Base-by-base conservation (phyloP, 2,113 vertebrate genomes). In the Atractosteus spatula region DNA sequence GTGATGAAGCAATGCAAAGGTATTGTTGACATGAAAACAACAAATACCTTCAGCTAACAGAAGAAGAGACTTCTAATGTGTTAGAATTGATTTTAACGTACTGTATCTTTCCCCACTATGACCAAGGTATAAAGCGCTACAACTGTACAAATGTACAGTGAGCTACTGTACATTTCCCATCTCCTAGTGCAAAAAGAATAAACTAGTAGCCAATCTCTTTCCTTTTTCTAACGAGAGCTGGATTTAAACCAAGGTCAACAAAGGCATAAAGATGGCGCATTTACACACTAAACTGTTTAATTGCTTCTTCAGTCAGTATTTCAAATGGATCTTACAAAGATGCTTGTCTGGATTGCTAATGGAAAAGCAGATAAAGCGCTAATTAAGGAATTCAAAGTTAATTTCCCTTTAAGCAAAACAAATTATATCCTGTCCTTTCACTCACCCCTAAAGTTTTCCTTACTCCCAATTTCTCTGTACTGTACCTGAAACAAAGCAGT, bases 351-450 rank as follows among this genome's bases (percentile, higher is more conserved):
- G 29, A 63, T 29, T 16, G 16, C 17, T 45, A 7, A 45, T 45
- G 64, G 7, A 44, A 43, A 43, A 3, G 3, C 64, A n/a, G 64
- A 66, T 66, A 45, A 66, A 66, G 7, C 8, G 45, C 13, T 12
- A n/a, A 44, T 6, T 42, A 44, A 12, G 64, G 44, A 66, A 66
- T 66, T 66, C 62, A 65, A 65, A 65, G 64, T 41, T 7, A 14
- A 12, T 7, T 66, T 41, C 64, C 14, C 42, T 66, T 14, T 7
- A 66, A 66, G 47, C 47, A 51, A 51, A 51, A 51, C 5, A 5
- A 51, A 51, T 51, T 51, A 51, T 10, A 51, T 10, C 47, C 47
- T 51, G 47, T 51, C 47, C 47, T 51, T 44, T 45, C 1, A 13
- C 43, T 45, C 64, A 47, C 64, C 45, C 64, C 29, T 29, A 66